These are phyloP conservation scores for Cheilosia grossa DNA, from an alignment of 2,888 invertebrate species.

Conservation along the genomic window DNA sequence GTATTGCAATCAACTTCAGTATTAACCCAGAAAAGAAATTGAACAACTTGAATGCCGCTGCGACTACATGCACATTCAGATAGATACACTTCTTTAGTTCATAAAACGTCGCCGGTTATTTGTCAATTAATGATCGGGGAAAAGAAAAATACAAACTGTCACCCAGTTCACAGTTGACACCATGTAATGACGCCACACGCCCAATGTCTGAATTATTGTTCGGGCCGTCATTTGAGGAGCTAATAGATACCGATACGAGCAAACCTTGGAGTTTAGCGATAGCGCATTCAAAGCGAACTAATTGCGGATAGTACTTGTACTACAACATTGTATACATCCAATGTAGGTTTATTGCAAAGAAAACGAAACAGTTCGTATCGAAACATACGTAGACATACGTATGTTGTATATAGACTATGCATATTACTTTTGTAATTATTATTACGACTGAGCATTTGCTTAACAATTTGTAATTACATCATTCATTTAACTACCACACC, in stretches of 20 bases:
- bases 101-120: slow-evolving; percentile 31
- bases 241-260: slow-evolving; percentile 1
- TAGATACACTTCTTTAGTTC: slow-evolving; percentile 3
- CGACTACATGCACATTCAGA: not conserved
- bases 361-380: not conserved
- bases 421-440: slow-evolving; percentile 18
- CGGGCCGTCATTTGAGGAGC: slow-evolving; percentile 9
- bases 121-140: slow-evolving; percentile 34
- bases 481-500: slow-evolving; percentile 24
- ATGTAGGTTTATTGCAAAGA: slow-evolving; percentile 43
- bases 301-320: not conserved
- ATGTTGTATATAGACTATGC: not conserved
- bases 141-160: slow-evolving; percentile 34
- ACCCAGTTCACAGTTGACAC: slow-evolving; percentile 35
- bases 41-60: slow-evolving; percentile 2
- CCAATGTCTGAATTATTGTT: slow-evolving; percentile 12
- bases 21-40: slow-evolving; percentile 7
- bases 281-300: slow-evolving; percentile 26
- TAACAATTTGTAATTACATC: slow-evolving; percentile 45
- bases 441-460: slow-evolving; percentile 4
- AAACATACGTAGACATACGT: not conserved
- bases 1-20: not conserved
- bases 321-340: not conserved
- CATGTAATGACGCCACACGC: slow-evolving; percentile 33
- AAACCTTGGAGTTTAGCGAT: slow-evolving; percentile 47